Evolutionary conservation across 2,113 vertebrate genomes (phyloP).

Genomic region (Chloebia gouldiae): DNA sequence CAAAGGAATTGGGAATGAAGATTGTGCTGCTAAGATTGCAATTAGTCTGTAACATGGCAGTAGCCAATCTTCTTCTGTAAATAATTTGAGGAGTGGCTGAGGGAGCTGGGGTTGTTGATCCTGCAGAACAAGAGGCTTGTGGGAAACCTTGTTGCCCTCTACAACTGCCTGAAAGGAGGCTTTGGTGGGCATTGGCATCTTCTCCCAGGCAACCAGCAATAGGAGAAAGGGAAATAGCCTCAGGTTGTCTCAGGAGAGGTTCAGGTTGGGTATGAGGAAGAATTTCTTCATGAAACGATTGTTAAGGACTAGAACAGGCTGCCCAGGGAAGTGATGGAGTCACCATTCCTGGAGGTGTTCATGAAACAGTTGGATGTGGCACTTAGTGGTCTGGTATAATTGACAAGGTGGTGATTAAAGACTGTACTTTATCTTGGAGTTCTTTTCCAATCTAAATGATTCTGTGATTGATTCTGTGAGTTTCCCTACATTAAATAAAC

Average conservation of each 20-base stretch:
- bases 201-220: background rate
- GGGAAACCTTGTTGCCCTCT: fast-evolving
- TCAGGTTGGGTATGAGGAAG: background rate
- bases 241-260: background rate
- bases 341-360: background rate
- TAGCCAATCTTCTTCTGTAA: background rate
- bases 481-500: background rate
- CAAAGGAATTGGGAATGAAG: background rate
- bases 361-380: background rate
- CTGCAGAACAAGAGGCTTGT: background rate
- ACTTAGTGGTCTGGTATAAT: background rate
- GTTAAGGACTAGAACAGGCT: background rate
- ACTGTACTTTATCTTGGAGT: background rate
- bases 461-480: background rate
- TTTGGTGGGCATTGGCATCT: fast-evolving
- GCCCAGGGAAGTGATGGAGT: fast-evolving
- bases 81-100: background rate
- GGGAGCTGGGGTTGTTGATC: background rate
- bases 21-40: background rate
- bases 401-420: background rate
- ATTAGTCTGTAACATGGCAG: background rate
- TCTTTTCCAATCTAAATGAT: background rate
- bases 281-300: background rate
- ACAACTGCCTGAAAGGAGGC: background rate
- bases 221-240: background rate